Base-by-base conservation (phyloP, 2,888 invertebrate species). In the Tuta absoluta region DNA sequence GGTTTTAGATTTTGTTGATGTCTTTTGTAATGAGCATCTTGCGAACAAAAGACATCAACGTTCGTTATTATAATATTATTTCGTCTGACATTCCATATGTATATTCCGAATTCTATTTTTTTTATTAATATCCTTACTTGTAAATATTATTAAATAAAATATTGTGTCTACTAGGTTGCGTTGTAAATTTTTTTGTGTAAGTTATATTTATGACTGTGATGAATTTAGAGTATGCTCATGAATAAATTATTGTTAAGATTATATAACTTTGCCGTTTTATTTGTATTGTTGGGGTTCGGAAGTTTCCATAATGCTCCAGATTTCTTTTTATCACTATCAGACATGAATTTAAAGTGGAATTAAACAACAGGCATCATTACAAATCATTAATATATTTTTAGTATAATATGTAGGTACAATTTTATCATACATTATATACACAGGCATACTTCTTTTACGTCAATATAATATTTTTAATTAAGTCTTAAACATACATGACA, bases 341-440 rank as follows among this genome's bases (percentile, higher is more conserved):
- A 37, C 11, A 28, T 28, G 24, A 33, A 48, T 48, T 19, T 48
- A 48, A 19, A 17, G 8, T 19, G 23, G 21, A 61, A 61, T n/a
- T 1, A 45, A 71, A 68, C 62, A 53, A 38, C 23, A 62, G 14
- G 63, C 63, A 72, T 80, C 72, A 77, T 79, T 80, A 79, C 72
- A 80, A 79, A 82, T 82, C 80, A 84, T 88, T 87, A 83, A 79
- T 85, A 85, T 74, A 84, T 83, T 84, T 84, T 87, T 79, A 85
- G 75, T 82, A 84, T 75, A 82, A 84, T 75, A 82, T 66, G 74
- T 80, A 84, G 80, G 81, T 88, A 87, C 80, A 86, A 78, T 85
- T 79, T 68, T 81, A 80, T 84, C 79, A 80, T 88, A 89, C 86
- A 88, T 75, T 89, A 88, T 91, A 80, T 91, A 89, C 85, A 91